Base-by-base conservation (phyloP, 2,888 invertebrate genomes). In the Apoda limacodes region DNA sequence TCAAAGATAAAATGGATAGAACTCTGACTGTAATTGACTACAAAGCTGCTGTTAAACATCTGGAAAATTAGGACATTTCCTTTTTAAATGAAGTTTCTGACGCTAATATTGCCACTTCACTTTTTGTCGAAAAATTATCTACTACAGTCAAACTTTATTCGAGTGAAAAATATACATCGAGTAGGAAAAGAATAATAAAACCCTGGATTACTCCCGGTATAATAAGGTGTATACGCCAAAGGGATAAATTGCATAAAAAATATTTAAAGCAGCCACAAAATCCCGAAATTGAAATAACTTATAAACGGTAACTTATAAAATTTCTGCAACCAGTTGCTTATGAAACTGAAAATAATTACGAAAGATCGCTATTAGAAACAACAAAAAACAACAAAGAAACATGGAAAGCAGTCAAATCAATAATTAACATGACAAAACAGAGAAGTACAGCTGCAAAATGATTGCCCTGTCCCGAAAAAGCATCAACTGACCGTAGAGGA, bases 241-340 rank as follows among this genome's bases (percentile, higher is more conserved):
- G 26, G 2, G 19, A 26, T 10, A 6, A 9, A 19, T n/a, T 26
- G 2, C 26, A 26, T 19, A 5, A 10, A 19, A 26, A 26, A 26
- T 9, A 20, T 10, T 20, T 11, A 9, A 9, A 5, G 3, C 11
- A 26, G 17, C 19, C 26, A 9, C 12, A 26, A 11, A 26, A 26
- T 11, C 2, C 2, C 11, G n/a, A 20, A n/a, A 11, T 26, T 9
- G 11, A 3, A 3, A 3, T 26, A 10, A n/a, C 26, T 2, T 26
- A 26, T 5, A 26, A 26, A 11, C 17, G 17, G 7, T 26, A 17
- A n/a, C n/a, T n/a, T n/a, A n/a, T n/a, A 20, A 19, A 26, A 20
- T 19, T 26, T 10, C 11, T 26, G 26, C 20, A 7, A 10, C n/a
- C n/a, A n/a, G n/a, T n/a, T n/a, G n/a, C n/a, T n/a, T n/a, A n/a